A percentile compares a stretch with the other conserved stretches of the same genome.
phyloP scores from a whole-genome alignment of 2,113 vertebrate genomes.

The Myocastor coypus region DNA sequence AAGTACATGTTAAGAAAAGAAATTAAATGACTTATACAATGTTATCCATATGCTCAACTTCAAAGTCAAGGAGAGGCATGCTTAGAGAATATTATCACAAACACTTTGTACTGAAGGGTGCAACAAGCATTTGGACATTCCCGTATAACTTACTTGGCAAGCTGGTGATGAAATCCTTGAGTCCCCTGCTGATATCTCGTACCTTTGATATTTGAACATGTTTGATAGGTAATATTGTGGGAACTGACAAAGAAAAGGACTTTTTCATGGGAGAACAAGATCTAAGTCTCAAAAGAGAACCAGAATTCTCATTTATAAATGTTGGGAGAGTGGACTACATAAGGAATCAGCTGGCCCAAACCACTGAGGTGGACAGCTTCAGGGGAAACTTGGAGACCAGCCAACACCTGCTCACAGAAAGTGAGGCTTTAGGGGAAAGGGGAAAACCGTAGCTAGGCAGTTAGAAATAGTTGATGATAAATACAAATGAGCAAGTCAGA shows the following conservation, averaged over 20 bases:
- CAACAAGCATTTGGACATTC: constrained; percentile 2
- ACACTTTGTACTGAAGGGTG: background rate
- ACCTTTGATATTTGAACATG: background rate
- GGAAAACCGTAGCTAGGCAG: background rate
- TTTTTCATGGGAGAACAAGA: constrained; percentile 5
- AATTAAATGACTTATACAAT: constrained; percentile 3
- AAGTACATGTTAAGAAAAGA: background rate
- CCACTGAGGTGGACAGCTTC: background rate
- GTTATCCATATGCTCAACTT: background rate
- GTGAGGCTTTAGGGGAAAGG: background rate
- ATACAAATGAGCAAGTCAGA: background rate
- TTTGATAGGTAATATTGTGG: background rate
- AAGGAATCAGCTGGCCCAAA: background rate
- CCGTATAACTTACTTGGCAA: background rate
- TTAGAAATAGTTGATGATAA: background rate
- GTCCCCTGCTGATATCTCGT: background rate
- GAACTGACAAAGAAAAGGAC: background rate
- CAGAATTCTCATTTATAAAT: background rate
- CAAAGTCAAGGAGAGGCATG: background rate
- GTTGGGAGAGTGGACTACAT: background rate
- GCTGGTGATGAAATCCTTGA: background rate
- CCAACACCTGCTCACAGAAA: background rate
- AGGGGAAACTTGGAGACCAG: background rate
- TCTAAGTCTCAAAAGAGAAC: background rate
- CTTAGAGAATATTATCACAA: background rate